Conservation (phyloP, 2,797 vertebrate genomes). For the Hoplostethus atlanticus region DNA sequence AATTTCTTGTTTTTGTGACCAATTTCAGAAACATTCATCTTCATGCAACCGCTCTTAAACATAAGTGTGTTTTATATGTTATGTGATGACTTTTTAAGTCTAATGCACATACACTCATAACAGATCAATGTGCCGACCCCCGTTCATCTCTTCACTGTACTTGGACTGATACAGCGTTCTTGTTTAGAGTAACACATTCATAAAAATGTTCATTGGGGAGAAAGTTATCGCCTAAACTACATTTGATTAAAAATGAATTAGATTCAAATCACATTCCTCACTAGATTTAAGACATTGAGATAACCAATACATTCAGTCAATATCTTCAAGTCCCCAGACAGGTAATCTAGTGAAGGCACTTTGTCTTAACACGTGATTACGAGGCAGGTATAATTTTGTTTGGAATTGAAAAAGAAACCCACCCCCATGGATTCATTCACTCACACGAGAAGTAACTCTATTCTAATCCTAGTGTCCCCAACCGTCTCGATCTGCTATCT, state of each 20-base stretch:
- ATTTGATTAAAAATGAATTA: slow-evolving; percentile 30
- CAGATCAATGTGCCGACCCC: slow-evolving; percentile 1
- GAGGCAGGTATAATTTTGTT: slow-evolving; percentile 62
- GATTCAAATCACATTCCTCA: slow-evolving; percentile 58
- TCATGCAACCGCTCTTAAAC: slow-evolving; percentile 59
- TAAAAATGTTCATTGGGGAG: slow-evolving; percentile 33
- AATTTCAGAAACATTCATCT: slow-evolving; percentile 55
- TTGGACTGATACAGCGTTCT: slow-evolving; percentile 17
- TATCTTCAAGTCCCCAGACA: slow-evolving; percentile 65
- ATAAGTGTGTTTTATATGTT: slow-evolving; percentile 64
- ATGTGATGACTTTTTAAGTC: slow-evolving; percentile 38
- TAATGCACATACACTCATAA: slow-evolving; percentile 32
- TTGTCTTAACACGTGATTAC: slow-evolving; percentile 71
- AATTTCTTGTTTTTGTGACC: slow-evolving; percentile 27
- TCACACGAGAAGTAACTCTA: slow-evolving; percentile 50
- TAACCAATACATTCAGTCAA: slow-evolving; percentile 55
- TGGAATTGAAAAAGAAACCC: slow-evolving; percentile 44
- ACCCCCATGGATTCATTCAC: slow-evolving; percentile 36
- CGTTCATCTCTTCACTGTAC: slow-evolving; percentile 6
- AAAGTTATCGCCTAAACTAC: slow-evolving; percentile 29
- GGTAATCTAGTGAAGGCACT: slow-evolving; percentile 81
- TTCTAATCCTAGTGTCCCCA: slow-evolving; percentile 54
- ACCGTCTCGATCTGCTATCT: neutral
- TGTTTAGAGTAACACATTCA: slow-evolving; percentile 27
- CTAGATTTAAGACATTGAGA: slow-evolving; percentile 44